Base-by-base conservation (phyloP, 2,113 vertebrate genomes). In the Syngnathus scovelli region DNA sequence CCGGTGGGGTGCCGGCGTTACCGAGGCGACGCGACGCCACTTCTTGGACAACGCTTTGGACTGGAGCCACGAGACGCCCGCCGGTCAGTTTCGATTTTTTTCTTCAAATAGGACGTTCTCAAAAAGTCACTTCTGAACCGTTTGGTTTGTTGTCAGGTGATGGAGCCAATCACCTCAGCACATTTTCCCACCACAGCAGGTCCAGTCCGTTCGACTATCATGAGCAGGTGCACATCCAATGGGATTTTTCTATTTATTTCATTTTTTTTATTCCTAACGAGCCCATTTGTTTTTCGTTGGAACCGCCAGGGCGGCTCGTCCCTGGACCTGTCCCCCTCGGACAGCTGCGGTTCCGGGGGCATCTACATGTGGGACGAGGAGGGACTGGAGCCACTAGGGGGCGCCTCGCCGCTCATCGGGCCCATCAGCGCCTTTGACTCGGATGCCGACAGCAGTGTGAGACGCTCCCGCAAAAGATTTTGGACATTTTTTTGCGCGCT, bases 321-420 rank as follows among this genome's bases (percentile, higher is more conserved):
- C 18, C 93, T 98, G 83, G 96, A 98, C 73, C 93, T 99, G 51
- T 99, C 96, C 59, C 95, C 96, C 0, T 97, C 96, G 0, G 95
- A 98, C 88, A 98, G 96, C 83, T 98, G 95, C 21, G 95, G 96
- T 39, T 99, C 96, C 5, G 96, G 94, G 1, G 96, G 96, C 23
- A 99, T 95, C 0, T 99, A 98, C 49, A 95, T 98, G 94, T 99
- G 96, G 96, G 96, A 99, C 69, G 96, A 99, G 84, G 96, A 98
- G 70, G 96, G 95, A 7, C 77, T 99, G 91, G 96, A 97, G 64
- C 94, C 95, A 1, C 94, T 99, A 69, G 95, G 93, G 69, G 92
- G 81, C 4, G 84, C 92, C 33, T 33, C 2, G 27, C 27, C 3
- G 27, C 27, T 33, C 27, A 33, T 3, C 0, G 27, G 27, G 68